Percentiles rank a stretch among this genome's conserved stretches.
Evolutionary conservation across 2,797 vertebrate genomes (phyloP).

Genomic region (Atherinosoma microstoma): DNA sequence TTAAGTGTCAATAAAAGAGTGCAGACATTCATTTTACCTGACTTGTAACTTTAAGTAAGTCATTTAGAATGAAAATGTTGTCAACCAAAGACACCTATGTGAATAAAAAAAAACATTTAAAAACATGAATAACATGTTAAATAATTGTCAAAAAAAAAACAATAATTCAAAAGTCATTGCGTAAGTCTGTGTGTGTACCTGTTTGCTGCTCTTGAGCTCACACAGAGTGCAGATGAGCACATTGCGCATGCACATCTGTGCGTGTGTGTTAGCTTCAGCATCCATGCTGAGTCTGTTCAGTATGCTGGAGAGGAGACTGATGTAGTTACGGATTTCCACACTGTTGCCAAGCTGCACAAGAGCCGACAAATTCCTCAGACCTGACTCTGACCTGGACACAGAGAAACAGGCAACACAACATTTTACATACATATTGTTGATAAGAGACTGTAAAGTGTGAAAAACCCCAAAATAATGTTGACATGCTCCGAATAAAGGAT

Average conservation of each 20-base stretch:
- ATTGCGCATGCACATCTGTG: slow-evolving; percentile 72
- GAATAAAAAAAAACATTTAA: no score
- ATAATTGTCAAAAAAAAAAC: background rate
- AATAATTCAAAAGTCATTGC: background rate
- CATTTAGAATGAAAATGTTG: slow-evolving; percentile 71
- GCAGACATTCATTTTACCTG: slow-evolving; percentile 73
- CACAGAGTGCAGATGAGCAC: slow-evolving; percentile 77
- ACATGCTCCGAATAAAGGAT: background rate
- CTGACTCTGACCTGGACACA: slow-evolving; percentile 75
- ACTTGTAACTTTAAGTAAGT: slow-evolving; percentile 74
- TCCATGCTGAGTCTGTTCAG: slow-evolving; percentile 82
- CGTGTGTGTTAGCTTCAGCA: slow-evolving; percentile 34
- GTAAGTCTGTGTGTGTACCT: slow-evolving; percentile 71
- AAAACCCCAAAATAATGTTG: background rate
- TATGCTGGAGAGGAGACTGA: slow-evolving; percentile 74
- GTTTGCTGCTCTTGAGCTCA: slow-evolving; percentile 62
- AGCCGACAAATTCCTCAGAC: slow-evolving; percentile 80
- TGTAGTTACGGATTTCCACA: slow-evolving; percentile 79
- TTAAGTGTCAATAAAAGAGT: background rate
- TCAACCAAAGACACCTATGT: slow-evolving; percentile 73
- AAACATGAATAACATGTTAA: slow-evolving; percentile 11
- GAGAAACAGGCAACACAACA: background rate
- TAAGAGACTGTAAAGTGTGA: background rate
- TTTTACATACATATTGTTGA: background rate
- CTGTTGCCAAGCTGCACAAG: slow-evolving; percentile 78